phyloP scores from a whole-genome alignment of 2,888 invertebrate genomes.

The Oegoconia quadripuncta region DNA sequence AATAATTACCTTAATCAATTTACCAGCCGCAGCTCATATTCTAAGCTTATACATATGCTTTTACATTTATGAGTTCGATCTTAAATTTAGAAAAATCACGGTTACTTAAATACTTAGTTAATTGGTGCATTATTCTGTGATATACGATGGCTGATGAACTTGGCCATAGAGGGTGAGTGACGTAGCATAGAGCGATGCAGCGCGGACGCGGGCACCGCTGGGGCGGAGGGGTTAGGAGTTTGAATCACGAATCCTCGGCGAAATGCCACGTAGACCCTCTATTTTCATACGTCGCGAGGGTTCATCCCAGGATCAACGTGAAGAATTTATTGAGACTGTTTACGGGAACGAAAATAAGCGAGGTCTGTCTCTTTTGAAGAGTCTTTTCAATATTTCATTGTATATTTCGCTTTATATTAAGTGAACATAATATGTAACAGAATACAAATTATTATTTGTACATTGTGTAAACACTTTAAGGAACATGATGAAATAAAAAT shows the following conservation, averaged over 20 bases:
- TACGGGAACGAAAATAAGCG: conserved; percentile 42
- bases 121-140: too few species aligned
- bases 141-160: conserved; percentile 8
- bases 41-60: too few species aligned
- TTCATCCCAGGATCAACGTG: conserved; percentile 62
- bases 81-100: not conserved
- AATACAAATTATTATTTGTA: not conserved
- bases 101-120: too few species aligned
- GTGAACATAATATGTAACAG: not conserved
- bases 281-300: conserved; percentile 62
- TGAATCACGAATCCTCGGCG: conserved; percentile 44
- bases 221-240: conserved; percentile 29
- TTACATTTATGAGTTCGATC: not conserved
- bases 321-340: conserved; percentile 66
- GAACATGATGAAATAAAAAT: too few species aligned
- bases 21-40: too few species aligned
- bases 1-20: too few species aligned
- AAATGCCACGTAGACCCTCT: conserved; percentile 40
- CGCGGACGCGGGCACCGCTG: conserved; percentile 30
- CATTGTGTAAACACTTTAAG: too few species aligned
- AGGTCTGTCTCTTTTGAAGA: conserved; percentile 26
- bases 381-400: conserved; percentile 27
- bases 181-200: conserved; percentile 44
- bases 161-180: conserved; percentile 34
- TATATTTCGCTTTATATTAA: conserved; percentile 18